Base-by-base conservation (phyloP, 2,113 vertebrate species). In the Pseudorectes ferrugineus region DNA sequence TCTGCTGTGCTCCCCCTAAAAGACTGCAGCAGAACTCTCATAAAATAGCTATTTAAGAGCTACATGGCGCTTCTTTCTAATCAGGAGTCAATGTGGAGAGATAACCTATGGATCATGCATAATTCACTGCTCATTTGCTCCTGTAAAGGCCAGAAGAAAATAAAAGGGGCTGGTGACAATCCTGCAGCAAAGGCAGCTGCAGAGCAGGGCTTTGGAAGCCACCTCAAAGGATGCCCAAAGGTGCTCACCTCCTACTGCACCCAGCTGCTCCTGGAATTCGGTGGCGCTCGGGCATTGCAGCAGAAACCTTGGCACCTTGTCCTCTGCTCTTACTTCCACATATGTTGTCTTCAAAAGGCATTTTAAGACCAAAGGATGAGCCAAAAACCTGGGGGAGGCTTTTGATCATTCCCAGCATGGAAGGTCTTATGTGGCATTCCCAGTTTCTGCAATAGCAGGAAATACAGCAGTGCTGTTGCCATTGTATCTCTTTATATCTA, bases 391-490 rank as follows among this genome's bases (percentile, higher is more conserved):
- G 91, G 83, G 85, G 87, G 79, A 55, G 51, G 93, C 91, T 94
- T 96, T 88, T 97, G 92, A 97, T 96, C 91, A 62, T 51, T 95
- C 92, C 63, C 96, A 96, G 96, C 94, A n/a, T 88, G 95, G 75
- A 86, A 91, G 76, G 92, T 91, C 91, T 91, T 82, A 38, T 1
- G 5, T 43, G 48, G 75, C 81, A 80, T 82, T 89, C 62, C 74
- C 71, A 89, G 77, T 70, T 90, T 80, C 85, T 90, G 89, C 92
- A 79, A 43, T 42, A 45, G 71, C 92, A 88, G 88, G 77, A 82
- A 89, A 82, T 45, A 35, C 4, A 57, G 81, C 74, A 79, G 46
- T 9, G 26, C 74, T 6, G 3, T 20, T 87, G 49, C 49, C 4
- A 1, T 46, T 72, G 52, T 26, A 31, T 15, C 71, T 62, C 35